Evolutionary conservation across 2,888 invertebrate genomes (phyloP).

Genomic region (Gymnocheta viridis): DNA sequence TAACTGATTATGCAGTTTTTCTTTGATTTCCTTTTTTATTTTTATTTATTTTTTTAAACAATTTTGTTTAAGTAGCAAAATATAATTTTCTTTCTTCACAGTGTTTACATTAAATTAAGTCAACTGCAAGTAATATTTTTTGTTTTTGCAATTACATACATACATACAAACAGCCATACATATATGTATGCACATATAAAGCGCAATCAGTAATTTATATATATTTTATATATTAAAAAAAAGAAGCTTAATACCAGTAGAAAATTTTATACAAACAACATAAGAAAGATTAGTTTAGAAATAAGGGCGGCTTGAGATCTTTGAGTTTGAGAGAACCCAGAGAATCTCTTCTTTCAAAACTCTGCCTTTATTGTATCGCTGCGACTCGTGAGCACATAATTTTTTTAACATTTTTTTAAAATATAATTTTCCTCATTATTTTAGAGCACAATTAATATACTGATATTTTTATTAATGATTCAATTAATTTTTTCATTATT

Average conservation of each 20-base stretch:
- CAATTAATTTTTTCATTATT: too few species aligned
- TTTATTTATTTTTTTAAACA: background rate
- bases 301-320: background rate
- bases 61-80: conserved; percentile 6
- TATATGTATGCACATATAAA: background rate
- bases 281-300: background rate
- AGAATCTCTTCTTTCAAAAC: too few species aligned
- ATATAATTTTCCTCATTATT: too few species aligned
- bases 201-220: background rate
- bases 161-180: background rate
- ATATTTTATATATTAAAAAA: background rate
- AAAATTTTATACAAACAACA: background rate
- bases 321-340: background rate
- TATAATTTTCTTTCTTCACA: conserved; percentile 4
- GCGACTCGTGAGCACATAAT: too few species aligned
- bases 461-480: too few species aligned
- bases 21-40: conserved; percentile 4
- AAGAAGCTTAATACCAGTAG: background rate
- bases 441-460: too few species aligned
- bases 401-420: too few species aligned
- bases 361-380: too few species aligned
- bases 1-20: conserved; percentile 59
- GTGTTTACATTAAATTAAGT: conserved; percentile 51
- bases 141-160: background rate
- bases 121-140: conserved; percentile 31